Percentiles rank a stretch among this genome's conserved stretches.
Conservation (phyloP, 2,888 invertebrate species). For the Cantharis nigra region DNA sequence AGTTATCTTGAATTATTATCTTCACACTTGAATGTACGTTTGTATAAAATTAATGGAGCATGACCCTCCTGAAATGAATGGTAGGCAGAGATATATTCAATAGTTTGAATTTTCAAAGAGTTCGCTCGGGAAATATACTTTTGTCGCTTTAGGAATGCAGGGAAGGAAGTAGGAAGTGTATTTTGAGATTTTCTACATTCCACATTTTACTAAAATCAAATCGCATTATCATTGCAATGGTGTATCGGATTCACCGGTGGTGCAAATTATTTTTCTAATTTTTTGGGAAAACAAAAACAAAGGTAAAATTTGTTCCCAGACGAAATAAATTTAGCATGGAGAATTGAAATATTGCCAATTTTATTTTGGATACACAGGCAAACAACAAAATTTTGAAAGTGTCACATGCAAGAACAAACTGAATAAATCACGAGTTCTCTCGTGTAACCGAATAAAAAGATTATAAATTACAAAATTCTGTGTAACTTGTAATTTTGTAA, state of each 20-base stretch:
- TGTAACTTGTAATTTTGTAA: not conserved
- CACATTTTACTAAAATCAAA: not conserved
- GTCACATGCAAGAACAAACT: not conserved
- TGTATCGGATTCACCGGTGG: not conserved
- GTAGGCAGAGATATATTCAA: not conserved
- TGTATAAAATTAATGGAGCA: not conserved
- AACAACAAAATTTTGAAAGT: not conserved
- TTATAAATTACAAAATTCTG: not conserved
- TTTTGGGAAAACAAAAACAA: not conserved
- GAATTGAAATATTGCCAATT: not conserved
- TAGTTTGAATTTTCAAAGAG: not conserved
- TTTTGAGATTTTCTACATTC: not conserved
- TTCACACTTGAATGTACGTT: not conserved
- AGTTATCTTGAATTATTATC: not conserved
- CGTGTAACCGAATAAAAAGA: not conserved
- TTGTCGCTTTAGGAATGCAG: not conserved
- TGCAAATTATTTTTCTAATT: not conserved
- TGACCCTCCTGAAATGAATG: not conserved
- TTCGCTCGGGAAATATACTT: not conserved
- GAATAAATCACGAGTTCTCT: not conserved
- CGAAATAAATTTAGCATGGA: not conserved
- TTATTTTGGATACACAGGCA: not conserved
- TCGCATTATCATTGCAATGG: not conserved
- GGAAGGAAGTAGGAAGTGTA: not conserved
- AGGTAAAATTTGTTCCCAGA: not conserved